A percentile compares a stretch with the other conserved stretches of the same genome.
phyloP scores from a whole-genome alignment of 2,113 vertebrate genomes.

The Ariopsis seemanni region DNA sequence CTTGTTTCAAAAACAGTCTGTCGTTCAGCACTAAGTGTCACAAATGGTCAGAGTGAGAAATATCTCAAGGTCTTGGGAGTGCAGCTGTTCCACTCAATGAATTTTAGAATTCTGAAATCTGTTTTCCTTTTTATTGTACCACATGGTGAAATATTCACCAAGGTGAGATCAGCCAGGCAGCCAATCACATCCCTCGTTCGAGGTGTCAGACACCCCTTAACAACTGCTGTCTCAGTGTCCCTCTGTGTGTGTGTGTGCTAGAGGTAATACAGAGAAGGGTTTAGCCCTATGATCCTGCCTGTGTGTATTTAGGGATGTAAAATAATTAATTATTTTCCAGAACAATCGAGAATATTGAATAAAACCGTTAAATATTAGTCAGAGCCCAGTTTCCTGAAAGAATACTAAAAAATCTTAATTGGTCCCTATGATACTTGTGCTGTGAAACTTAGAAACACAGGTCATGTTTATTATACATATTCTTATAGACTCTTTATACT shows the following conservation, averaged over 20 bases:
- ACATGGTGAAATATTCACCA: constrained; percentile 72
- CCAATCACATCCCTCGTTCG: constrained; percentile 65
- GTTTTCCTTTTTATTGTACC: constrained; percentile 76
- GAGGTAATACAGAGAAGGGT: constrained; percentile 6
- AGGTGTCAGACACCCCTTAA: constrained; percentile 66
- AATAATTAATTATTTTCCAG: not conserved
- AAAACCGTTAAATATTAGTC: not conserved
- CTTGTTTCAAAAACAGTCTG: constrained; percentile 68
- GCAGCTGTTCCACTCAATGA: constrained; percentile 78
- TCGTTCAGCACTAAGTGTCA: not conserved
- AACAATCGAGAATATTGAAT: not conserved
- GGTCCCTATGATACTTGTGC: not conserved
- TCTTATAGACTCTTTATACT: not conserved
- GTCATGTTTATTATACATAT: not conserved
- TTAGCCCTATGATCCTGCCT: not conserved
- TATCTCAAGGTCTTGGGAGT: constrained; percentile 77
- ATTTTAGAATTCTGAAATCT: constrained; percentile 75
- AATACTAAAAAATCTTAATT: not conserved
- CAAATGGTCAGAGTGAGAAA: constrained; percentile 69
- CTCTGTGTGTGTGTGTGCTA: not conserved
- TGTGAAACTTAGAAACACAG: not conserved
- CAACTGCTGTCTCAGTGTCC: constrained; percentile 61
- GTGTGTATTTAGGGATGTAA: not conserved
- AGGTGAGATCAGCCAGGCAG: constrained; percentile 71
- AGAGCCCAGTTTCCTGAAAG: not conserved